Conservation (phyloP, 2,797 vertebrate genomes). For the Pygocentrus nattereri region DNA sequence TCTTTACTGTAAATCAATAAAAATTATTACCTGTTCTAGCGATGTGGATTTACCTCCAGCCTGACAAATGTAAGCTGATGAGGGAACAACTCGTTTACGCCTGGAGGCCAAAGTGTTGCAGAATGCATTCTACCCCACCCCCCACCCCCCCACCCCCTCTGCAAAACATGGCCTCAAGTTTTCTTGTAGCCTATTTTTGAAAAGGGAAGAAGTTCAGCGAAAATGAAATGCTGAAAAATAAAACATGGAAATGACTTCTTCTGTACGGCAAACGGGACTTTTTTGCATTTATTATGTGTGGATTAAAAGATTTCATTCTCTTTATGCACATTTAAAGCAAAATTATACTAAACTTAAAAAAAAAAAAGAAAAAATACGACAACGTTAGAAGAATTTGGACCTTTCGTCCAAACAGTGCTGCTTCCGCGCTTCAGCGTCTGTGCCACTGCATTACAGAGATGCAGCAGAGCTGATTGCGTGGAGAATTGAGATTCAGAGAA, state of each 20-base stretch:
- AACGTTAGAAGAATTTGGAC: too few relatives aligned
- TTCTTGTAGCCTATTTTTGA: too few relatives aligned
- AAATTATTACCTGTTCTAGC: background rate
- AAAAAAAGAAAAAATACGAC: background rate
- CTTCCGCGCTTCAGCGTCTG: conserved; percentile 1
- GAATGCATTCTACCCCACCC: conserved; percentile 13
- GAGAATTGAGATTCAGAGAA: conserved; percentile 64
- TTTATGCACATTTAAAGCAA: too few relatives aligned
- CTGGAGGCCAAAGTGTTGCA: conserved; percentile 3
- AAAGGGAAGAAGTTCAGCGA: too few relatives aligned
- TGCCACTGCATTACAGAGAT: conserved; percentile 42
- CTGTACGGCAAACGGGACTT: background rate
- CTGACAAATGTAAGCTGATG: background rate
- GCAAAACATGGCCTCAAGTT: background rate
- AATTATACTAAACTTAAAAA: background rate
- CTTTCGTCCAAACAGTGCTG: background rate
- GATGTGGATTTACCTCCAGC: background rate
- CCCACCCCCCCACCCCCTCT: background rate
- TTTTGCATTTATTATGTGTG: too few relatives aligned
- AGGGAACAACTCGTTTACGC: background rate
- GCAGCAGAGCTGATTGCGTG: conserved; percentile 59
- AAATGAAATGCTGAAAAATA: too few relatives aligned
- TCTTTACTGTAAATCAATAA: conserved; percentile 4
- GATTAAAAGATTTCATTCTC: too few relatives aligned
- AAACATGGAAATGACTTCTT: background rate